phyloP scores from a whole-genome alignment of 2,888 invertebrate genomes.

The Agonopterix alstromeriana region DNA sequence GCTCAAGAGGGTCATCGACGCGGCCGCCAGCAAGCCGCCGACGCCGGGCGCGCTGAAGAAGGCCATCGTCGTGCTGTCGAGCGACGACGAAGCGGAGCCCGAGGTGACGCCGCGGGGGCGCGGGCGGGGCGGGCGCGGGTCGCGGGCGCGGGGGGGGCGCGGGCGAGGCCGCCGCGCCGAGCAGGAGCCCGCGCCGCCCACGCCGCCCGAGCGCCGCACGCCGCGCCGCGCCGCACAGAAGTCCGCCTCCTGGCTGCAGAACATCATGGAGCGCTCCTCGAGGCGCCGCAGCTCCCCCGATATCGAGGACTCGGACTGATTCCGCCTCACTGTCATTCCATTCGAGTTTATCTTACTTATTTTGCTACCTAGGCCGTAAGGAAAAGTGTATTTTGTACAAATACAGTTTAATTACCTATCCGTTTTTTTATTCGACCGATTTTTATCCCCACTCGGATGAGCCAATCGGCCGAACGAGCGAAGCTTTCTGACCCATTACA shows the following conservation, averaged over 20 bases:
- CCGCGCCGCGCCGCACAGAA: slow-evolving; percentile 56
- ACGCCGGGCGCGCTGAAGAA: slow-evolving; percentile 29
- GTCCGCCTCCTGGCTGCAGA: slow-evolving; percentile 48
- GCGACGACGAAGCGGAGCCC: slow-evolving; percentile 42
- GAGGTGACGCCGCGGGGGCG: slow-evolving; percentile 23
- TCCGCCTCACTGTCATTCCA: not conserved
- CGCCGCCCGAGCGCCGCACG: slow-evolving; percentile 46
- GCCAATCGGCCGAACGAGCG: too few relatives aligned
- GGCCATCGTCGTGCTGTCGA: slow-evolving; percentile 43
- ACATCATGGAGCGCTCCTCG: slow-evolving; percentile 27
- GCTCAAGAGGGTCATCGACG: slow-evolving; percentile 37
- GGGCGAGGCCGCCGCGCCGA: slow-evolving; percentile 22
- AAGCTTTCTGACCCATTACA: too few relatives aligned
- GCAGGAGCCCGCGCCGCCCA: slow-evolving; percentile 14
- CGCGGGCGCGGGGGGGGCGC: slow-evolving; percentile 18
- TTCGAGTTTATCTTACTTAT: too few relatives aligned
- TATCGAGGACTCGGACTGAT: slow-evolving; percentile 57
- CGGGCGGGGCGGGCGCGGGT: slow-evolving; percentile 16
- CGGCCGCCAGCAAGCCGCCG: slow-evolving; percentile 26
- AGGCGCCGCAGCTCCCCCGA: slow-evolving; percentile 40
- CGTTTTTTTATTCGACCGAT: too few relatives aligned
- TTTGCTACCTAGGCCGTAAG: too few relatives aligned
- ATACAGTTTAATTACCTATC: too few relatives aligned
- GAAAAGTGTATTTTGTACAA: too few relatives aligned
- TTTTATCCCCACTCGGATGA: too few relatives aligned